Evolutionary conservation across 2,888 invertebrate genomes (phyloP).

Genomic region (Oscheius sp.): DNA sequence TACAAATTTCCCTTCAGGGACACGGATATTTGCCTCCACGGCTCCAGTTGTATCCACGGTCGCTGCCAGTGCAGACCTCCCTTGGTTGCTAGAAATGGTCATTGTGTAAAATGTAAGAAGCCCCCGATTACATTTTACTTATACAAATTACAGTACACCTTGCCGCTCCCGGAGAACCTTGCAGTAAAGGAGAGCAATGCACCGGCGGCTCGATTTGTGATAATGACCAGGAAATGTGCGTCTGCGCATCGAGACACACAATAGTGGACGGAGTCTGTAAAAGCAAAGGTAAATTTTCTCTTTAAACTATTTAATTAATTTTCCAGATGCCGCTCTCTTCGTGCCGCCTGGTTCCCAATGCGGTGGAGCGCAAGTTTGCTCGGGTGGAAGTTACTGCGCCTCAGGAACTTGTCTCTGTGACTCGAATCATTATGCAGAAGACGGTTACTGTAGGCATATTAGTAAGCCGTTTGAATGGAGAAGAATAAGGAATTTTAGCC

Average conservation of each 20-base stretch:
- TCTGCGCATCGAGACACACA: slow-evolving; percentile 64
- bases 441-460: slow-evolving; percentile 63
- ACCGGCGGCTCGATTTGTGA: slow-evolving; percentile 69
- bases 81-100: slow-evolving; percentile 51
- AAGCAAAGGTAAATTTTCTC: slow-evolving; percentile 46
- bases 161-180: slow-evolving; percentile 62
- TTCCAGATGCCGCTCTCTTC: slow-evolving; percentile 47
- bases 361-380: slow-evolving; percentile 53
- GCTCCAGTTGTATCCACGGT: slow-evolving; percentile 56
- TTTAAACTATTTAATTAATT: slow-evolving; percentile 1
- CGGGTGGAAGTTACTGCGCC: slow-evolving; percentile 61
- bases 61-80: slow-evolving; percentile 58
- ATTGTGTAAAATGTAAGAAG: slow-evolving; percentile 45
- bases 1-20: slow-evolving; percentile 10
- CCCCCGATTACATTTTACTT: background rate
- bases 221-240: slow-evolving; percentile 59
- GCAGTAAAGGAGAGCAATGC: slow-evolving; percentile 65
- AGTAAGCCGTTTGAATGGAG: too few relatives aligned
- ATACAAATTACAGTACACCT: slow-evolving; percentile 27
- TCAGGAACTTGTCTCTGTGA: slow-evolving; percentile 62
- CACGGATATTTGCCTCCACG: slow-evolving; percentile 57
- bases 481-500: slow-evolving; percentile 9
- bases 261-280: slow-evolving; percentile 59
- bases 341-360: slow-evolving; percentile 61
- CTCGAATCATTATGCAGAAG: slow-evolving; percentile 54